Base-by-base conservation (phyloP, 2,888 invertebrate genomes). In the Cepaea hortensis region DNA sequence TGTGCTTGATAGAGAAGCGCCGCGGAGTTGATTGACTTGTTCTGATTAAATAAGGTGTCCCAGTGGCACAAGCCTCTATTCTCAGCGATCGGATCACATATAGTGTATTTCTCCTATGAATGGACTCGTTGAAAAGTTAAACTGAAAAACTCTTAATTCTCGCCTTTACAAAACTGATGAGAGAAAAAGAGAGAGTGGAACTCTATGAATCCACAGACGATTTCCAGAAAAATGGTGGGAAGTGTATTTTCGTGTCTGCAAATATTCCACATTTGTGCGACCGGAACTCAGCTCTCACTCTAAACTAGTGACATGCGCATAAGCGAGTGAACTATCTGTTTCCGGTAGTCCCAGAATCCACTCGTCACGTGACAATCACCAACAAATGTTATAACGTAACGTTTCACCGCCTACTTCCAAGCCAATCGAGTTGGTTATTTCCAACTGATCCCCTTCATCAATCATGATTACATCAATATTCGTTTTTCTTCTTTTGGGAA, bases 201-300 rank as follows among this genome's bases (percentile, higher is more conserved):
- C 7, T 35, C 35, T 18, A 55, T 11, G 55, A 55, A 55, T 55
- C 55, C 55, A 55, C 35, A 50, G 61, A 13, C 70, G 61, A 55
- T 35, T 50, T 68, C 46, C 70, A 85, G 35, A 55, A 55, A 85
- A 55, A 77, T 18, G 72, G 70, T 73, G 76, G 85, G 61, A 80
- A 85, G 80, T 85, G 85, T 61, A 5, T 80, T 85, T 85, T 73
- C 85, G 68, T 85, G 85, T 85, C 80, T 70, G 85, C 61, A 85
- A 85, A 85, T 85, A 85, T 70, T 80, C 85, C 46, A 61, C 80
- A 18, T 23, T 73, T 70, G 50, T 80, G 70, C 35, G 35, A 61
- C 85, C 85, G 85, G 85, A 85, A 81, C 61, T 50, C 20, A 62
- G 9, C 55, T 18, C 85, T 80, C 80, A 61, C 80, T 65, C 35